Evolutionary conservation across 2,113 vertebrate genomes (phyloP).

Genomic region (Loxodonta africana): DNA sequence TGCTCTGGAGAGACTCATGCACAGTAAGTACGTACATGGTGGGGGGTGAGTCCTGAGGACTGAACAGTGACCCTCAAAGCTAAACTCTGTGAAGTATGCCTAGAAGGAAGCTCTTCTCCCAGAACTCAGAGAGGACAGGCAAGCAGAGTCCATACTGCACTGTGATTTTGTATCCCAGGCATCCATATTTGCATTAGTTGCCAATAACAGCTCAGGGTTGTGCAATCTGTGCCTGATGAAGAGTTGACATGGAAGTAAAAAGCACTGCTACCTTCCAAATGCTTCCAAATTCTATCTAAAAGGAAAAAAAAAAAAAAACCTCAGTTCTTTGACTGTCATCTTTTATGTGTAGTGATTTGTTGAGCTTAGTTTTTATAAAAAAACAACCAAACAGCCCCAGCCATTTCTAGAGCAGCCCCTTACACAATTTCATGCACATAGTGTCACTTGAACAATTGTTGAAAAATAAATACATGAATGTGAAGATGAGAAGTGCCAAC

Average conservation of each 20-base stretch:
- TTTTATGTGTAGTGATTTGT: neutral
- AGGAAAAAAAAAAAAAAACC: neutral
- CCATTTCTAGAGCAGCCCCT: neutral
- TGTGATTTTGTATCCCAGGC: neutral
- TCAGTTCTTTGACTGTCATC: neutral
- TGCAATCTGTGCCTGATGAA: neutral
- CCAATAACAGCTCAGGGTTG: slow-evolving; percentile 3
- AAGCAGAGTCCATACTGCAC: neutral
- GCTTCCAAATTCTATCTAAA: neutral
- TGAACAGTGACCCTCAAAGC: neutral
- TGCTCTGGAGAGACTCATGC: neutral
- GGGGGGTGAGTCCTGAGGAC: neutral
- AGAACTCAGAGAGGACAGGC: neutral
- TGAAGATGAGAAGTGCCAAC: slow-evolving; percentile 27
- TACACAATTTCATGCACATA: neutral
- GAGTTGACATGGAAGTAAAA: slow-evolving; percentile 20
- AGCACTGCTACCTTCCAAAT: slow-evolving; percentile 22
- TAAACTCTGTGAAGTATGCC: neutral
- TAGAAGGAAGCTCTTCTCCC: neutral
- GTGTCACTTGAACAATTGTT: slow-evolving; percentile 25
- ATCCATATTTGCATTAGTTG: slow-evolving; percentile 48
- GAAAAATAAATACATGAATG: slow-evolving; percentile 48
- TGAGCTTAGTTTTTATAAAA: slow-evolving; percentile 1
- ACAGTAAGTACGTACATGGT: fast-evolving
- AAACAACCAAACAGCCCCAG: neutral